Evolutionary conservation across 2,888 invertebrate genomes (phyloP).

Genomic region (Synergus japonicus): DNA sequence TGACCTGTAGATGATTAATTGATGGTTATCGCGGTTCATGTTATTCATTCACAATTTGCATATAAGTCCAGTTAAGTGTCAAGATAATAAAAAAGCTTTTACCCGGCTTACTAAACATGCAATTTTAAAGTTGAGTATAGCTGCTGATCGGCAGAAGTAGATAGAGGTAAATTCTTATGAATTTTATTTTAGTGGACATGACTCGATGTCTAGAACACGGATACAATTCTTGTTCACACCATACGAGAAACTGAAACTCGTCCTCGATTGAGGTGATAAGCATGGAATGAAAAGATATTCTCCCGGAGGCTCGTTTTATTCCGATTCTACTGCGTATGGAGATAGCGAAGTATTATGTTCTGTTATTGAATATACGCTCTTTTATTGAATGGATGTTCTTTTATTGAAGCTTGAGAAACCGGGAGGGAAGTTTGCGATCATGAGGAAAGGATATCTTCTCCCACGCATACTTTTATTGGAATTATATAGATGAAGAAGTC

Average conservation of each 20-base stretch:
- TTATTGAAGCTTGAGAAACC: neutral
- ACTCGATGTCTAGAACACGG: constrained; percentile 19
- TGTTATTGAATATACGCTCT: neutral
- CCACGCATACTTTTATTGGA: neutral
- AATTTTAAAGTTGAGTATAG: constrained; percentile 19
- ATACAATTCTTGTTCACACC: constrained; percentile 25
- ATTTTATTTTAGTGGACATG: constrained; percentile 28
- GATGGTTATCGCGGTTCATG: constrained; percentile 12
- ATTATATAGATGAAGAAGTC: neutral
- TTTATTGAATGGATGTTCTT: neutral
- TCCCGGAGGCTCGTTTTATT: constrained; percentile 24
- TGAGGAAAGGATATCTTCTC: neutral
- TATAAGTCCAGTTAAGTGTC: constrained; percentile 4
- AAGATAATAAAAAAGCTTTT: constrained; percentile 31
- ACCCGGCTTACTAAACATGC: constrained; percentile 22
- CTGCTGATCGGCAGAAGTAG: constrained; percentile 22
- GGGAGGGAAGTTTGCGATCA: neutral
- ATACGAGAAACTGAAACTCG: constrained; percentile 47
- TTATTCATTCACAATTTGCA: constrained; percentile 5
- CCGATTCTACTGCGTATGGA: constrained; percentile 7
- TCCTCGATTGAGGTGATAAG: constrained; percentile 42
- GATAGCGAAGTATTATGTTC: constrained; percentile 19
- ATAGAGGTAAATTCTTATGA: constrained; percentile 19
- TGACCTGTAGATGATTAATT: constrained; percentile 18
- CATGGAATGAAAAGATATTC: constrained; percentile 28